Percentiles rank a stretch among this genome's conserved stretches.
Evolutionary conservation across 2,888 invertebrate species (phyloP).

Genomic region (Tridacna crocea): DNA sequence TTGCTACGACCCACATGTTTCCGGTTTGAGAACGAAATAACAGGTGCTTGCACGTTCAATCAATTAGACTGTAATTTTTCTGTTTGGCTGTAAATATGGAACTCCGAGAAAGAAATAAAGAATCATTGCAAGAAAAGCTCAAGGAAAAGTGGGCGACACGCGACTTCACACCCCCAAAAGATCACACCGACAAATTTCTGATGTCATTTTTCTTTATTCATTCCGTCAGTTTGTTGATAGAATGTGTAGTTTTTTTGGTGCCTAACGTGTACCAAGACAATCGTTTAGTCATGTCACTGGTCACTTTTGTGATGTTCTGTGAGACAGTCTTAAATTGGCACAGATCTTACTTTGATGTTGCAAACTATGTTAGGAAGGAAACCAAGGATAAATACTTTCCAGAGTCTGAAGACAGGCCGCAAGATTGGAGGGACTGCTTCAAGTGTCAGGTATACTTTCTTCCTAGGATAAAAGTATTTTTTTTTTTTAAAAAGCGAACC

Average conservation of each 20-base stretch:
- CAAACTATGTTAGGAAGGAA: constrained; percentile 65
- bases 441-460: constrained; percentile 66
- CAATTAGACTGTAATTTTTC: not conserved
- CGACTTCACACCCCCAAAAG: constrained; percentile 69
- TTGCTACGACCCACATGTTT: constrained; percentile 57
- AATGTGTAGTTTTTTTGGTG: constrained; percentile 66
- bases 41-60: constrained; percentile 52
- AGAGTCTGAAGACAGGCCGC: constrained; percentile 62
- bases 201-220: constrained; percentile 66
- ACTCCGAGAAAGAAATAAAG: constrained; percentile 65
- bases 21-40: constrained; percentile 53
- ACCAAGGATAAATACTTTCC: constrained; percentile 66
- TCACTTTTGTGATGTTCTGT: constrained; percentile 51
- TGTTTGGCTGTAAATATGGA: constrained; percentile 43
- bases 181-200: constrained; percentile 56
- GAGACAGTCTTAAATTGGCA: constrained; percentile 68
- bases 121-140: constrained; percentile 71
- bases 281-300: constrained; percentile 28
- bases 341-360: constrained; percentile 63
- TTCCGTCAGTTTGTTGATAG: constrained; percentile 64
- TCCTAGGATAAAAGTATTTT: too few relatives aligned
- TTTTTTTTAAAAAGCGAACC: too few relatives aligned
- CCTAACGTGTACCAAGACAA: constrained; percentile 63
- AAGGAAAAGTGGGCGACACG: constrained; percentile 69
- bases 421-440: constrained; percentile 70